Evolutionary conservation across 2,113 vertebrate genomes (phyloP), one percentile per base, ranked within the genome.

Genomic region (Rhinoderma darwinii): DNA sequence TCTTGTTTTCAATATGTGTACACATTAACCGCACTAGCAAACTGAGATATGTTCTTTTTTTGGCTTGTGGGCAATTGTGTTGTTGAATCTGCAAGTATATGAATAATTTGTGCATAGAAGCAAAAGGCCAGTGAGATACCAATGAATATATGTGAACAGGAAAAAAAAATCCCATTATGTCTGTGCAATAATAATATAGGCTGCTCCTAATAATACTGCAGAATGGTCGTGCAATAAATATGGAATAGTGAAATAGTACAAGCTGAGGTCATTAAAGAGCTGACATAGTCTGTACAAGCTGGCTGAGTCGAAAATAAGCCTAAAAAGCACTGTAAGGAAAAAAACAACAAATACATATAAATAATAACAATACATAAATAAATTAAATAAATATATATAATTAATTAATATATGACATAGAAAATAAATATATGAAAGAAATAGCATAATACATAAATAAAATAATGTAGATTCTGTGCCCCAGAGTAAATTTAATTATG

Each of bases 61-160:
- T 79, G 84, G 56, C 41, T 78, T 39, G 43, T 86, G 84, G 84
- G 74, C 59, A 86, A 68, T 86, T 51, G 41, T 66, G 59, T 86
- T 86, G 50, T 68, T 32, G 61, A 86, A 85, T 80, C 84, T 79
- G 76, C 76, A 86, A 86, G 76, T 43, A 84, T 72, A 86, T 86
- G 44, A 86, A 80, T 66, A 80, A 72, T 86, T 72, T 86, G 75
- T 86, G 84, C 84, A 86, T n/a, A 56, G 44, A 86, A 72, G 84
- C 84, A 86, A 80, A 86, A 86, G 76, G 63, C 61, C 44, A 80
- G 61, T 25, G 18, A 59, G 47, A 68, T 43, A 56, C 61, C 76
- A 73, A 86, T 86, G 50, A 81, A 59, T 81, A 81, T 50, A 79
- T 86, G 66, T 81, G 77, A 54, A 27, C 35, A 74, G 27, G 68